These are phyloP conservation scores for Pteria penguin DNA, from an alignment of 2,888 invertebrate genomes.

Conservation along the genomic window DNA sequence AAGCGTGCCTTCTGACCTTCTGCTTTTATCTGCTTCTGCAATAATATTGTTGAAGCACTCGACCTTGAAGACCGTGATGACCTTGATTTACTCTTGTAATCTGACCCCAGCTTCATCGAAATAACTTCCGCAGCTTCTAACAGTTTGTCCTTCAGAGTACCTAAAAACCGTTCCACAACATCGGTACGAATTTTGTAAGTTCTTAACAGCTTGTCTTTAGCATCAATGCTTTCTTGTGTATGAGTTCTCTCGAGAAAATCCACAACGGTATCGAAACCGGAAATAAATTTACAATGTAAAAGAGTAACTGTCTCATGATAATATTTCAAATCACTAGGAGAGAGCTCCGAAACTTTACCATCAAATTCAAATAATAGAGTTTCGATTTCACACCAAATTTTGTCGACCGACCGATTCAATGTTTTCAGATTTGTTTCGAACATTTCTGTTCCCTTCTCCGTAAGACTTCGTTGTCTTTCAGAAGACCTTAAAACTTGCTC, in stretches of 20 bases:
- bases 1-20: not conserved
- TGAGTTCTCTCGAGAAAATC: not conserved
- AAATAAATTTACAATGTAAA: not conserved
- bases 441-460: not conserved
- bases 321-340: not conserved
- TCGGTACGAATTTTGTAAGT: not conserved
- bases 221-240: not conserved
- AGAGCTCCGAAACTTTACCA: not conserved
- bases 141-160: not conserved
- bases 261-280: not conserved
- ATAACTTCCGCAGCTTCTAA: too few species aligned
- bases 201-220: not conserved
- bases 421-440: not conserved
- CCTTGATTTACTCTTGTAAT: not conserved
- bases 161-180: not conserved
- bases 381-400: not conserved
- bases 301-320: not conserved
- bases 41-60: too few species aligned
- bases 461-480: not conserved
- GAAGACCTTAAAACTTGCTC: not conserved
- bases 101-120: not conserved
- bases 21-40: not conserved
- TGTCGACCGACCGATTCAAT: not conserved
- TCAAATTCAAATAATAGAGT: not conserved
- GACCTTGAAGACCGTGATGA: not conserved